These are phyloP conservation scores for Pungitius pungitius DNA, from an alignment of 2,113 vertebrate genomes.

Conservation along the genomic window DNA sequence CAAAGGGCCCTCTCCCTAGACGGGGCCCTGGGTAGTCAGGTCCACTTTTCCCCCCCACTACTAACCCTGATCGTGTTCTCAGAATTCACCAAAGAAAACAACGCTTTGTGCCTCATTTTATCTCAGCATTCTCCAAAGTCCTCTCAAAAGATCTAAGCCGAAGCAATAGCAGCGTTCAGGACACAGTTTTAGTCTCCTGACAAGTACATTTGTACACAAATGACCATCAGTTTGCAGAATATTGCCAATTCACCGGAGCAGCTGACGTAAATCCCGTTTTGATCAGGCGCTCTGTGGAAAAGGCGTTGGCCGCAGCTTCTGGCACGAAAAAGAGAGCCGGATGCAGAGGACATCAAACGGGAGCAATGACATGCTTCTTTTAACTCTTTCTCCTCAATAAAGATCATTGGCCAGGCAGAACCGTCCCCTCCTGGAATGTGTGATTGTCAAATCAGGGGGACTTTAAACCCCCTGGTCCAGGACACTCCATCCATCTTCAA, in stretches of 20 bases:
- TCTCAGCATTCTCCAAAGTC: conserved; percentile 7
- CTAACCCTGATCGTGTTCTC: too few species aligned
- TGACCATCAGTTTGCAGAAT: conserved; percentile 46
- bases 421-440: conserved; percentile 72
- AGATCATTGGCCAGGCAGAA: conserved; percentile 81
- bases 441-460: conserved; percentile 76
- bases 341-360: conserved; percentile 65
- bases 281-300: conserved; percentile 42
- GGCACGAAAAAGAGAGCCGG: conserved; percentile 44
- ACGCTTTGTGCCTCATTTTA: neutral
- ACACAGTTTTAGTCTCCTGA: neutral
- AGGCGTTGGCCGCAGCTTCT: conserved; percentile 10
- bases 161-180: neutral
- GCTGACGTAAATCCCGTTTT: conserved; percentile 43
- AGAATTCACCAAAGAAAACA: neutral
- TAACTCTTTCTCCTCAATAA: conserved; percentile 77
- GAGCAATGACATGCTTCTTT: conserved; percentile 80
- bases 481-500: conserved; percentile 76
- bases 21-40: too few species aligned
- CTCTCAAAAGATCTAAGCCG: conserved; percentile 3
- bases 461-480: conserved; percentile 62
- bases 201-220: conserved; percentile 31
- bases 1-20: too few species aligned
- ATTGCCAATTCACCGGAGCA: conserved; percentile 41
- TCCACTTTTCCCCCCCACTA: too few species aligned